These are phyloP conservation scores for Philopotamus ludificatus DNA, from an alignment of 1,140 invertebrate genomes.

Conservation along the genomic window DNA sequence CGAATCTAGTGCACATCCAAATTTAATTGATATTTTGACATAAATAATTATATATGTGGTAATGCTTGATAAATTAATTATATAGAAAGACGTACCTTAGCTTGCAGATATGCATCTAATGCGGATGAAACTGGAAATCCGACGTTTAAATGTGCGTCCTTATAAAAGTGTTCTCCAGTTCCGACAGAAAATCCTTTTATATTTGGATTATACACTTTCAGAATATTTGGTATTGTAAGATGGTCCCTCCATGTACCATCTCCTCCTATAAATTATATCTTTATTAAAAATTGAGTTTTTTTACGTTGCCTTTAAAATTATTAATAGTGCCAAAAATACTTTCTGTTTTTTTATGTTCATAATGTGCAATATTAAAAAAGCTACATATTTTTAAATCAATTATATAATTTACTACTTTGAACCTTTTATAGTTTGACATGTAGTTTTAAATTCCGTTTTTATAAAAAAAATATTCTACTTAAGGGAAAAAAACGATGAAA, in stretches of 20 bases:
- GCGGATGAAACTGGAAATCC: slow-evolving; percentile 71
- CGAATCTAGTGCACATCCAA: neutral
- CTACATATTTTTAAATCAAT: too few relatives aligned
- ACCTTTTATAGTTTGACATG: too few relatives aligned
- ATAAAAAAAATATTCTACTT: too few relatives aligned
- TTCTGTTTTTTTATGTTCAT: too few relatives aligned
- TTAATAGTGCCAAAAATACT: too few relatives aligned
- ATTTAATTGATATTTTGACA: neutral
- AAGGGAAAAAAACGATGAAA: too few relatives aligned
- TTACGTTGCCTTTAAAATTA: too few relatives aligned
- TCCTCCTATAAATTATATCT: slow-evolving; percentile 55
- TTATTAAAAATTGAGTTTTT: neutral
- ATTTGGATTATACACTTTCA: slow-evolving; percentile 70
- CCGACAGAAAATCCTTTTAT: slow-evolving; percentile 69
- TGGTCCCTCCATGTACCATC: slow-evolving; percentile 67
- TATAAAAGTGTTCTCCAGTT: slow-evolving; percentile 68
- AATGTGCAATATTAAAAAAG: too few relatives aligned
- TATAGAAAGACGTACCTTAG: slow-evolving; percentile 49
- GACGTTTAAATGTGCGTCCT: slow-evolving; percentile 65
- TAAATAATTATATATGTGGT: neutral
- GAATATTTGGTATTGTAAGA: slow-evolving; percentile 70
- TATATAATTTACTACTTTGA: too few relatives aligned
- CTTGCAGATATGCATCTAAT: slow-evolving; percentile 70
- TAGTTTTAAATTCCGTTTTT: too few relatives aligned
- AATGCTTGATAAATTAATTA: neutral